Evolutionary conservation across 2,113 vertebrate genomes (phyloP), one percentile per base, ranked within the genome.

Genomic region (Syngnathus typhle): DNA sequence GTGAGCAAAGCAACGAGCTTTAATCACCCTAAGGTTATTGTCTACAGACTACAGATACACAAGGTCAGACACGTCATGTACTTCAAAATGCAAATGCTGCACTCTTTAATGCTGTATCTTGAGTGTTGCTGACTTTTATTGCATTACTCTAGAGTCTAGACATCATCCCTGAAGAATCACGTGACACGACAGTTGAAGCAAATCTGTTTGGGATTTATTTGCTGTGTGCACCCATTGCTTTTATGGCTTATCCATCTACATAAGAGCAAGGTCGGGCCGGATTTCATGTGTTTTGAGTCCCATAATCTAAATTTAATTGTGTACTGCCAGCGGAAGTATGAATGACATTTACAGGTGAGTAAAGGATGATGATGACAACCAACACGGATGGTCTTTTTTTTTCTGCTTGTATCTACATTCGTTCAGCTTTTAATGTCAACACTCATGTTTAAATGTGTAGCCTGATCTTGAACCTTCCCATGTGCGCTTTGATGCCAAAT

Each of bases 11-110:
- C 64, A 66, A 74, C 54, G 77, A 72, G 80, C 81, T 84, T 74
- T 72, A 86, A 76, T 75, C 82, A 76, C 71, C 70, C 78, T 55
- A 63, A 73, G 86, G 85, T 88, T 84, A 82, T 81, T 78, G 70
- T 75, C 70, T 64, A 69, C 51, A 55, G 44, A 49, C 37, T 44
- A 39, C 18, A 18, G 16, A 21, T 16, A 62, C 12, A 23, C 13
- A 56, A 64, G 27, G 64, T 62, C 63, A 65, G 9, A 47, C 69
- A 74, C 32, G 27, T 66, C 67, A 76, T 7, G 54, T 5, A 46
- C 5, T 1, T 27, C 19, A 4, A 41, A 21, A 52, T n/a, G n/a
- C n/a, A 60, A n/a, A 60, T 56, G 55, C 27, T 56, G 23, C 1
- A 32, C 23, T 16, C 18, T 18, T 11, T 5, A 16, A 32, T 38